Percentiles rank a stretch among this genome's conserved stretches.
Evolutionary conservation across 2,888 invertebrate genomes (phyloP).

Genomic region (Nipponacmea schrenckii): DNA sequence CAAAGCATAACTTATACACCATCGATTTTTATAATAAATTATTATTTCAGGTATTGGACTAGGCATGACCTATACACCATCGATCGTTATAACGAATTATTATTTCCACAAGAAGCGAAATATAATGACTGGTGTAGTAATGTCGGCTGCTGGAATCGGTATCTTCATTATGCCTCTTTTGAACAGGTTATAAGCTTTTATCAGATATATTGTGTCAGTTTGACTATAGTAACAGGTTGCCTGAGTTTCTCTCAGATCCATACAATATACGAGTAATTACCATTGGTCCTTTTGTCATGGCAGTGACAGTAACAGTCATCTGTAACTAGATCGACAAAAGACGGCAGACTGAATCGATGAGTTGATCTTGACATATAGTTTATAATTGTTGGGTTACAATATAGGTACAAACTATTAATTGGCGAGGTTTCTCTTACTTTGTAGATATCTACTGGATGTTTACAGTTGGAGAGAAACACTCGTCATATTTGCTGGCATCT

Average conservation of each 20-base stretch:
- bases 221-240: no score
- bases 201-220: no score
- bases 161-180: conserved; percentile 16
- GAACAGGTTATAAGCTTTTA: background rate
- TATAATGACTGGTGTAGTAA: conserved; percentile 22
- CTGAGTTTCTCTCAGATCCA: no score
- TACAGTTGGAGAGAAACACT: conserved; percentile 14
- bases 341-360: no score
- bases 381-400: no score
- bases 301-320: no score
- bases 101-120: conserved; percentile 25
- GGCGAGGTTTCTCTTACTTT: background rate
- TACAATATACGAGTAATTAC: no score
- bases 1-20: conserved; percentile 25
- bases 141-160: conserved; percentile 23
- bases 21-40: conserved; percentile 22
- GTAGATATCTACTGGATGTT: conserved; percentile 9
- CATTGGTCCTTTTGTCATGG: no score
- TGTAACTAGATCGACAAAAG: no score
- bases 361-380: no score
- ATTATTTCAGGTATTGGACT: conserved; percentile 26
- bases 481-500: conserved; percentile 9
- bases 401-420: background rate
- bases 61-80: conserved; percentile 26
- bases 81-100: conserved; percentile 28